Conservation (phyloP, 2,888 invertebrate species). For the Microplitis manilae region DNA sequence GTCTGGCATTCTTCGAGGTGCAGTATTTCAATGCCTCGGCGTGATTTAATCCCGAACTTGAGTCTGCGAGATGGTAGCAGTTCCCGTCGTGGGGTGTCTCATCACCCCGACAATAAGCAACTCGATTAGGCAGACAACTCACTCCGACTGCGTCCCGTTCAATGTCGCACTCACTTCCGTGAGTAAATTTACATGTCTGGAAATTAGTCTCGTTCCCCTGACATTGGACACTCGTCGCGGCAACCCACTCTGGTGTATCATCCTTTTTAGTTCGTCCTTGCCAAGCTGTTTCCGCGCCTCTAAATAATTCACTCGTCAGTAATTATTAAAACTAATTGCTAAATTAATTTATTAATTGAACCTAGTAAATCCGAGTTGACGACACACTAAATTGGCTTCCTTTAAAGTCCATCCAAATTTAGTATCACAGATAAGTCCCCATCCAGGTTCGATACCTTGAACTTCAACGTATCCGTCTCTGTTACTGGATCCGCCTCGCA, state of each 20-base stretch:
- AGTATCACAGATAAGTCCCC: slow-evolving; percentile 74
- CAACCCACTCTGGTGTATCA: slow-evolving; percentile 63
- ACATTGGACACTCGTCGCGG: slow-evolving; percentile 68
- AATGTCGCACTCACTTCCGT: slow-evolving; percentile 63
- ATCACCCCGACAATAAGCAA: slow-evolving; percentile 71
- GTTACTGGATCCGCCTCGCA: slow-evolving; percentile 70
- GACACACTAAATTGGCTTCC: slow-evolving; percentile 74
- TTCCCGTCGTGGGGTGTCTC: slow-evolving; percentile 73
- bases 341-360: slow-evolving; percentile 45
- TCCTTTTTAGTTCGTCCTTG: slow-evolving; percentile 69
- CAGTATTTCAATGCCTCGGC: slow-evolving; percentile 72
- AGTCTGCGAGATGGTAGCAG: slow-evolving; percentile 73
- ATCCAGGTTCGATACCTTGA: slow-evolving; percentile 67
- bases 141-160: slow-evolving; percentile 70
- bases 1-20: slow-evolving; percentile 66
- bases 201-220: slow-evolving; percentile 71
- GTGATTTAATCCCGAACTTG: slow-evolving; percentile 66
- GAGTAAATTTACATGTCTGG: slow-evolving; percentile 66
- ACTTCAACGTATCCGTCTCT: slow-evolving; percentile 73
- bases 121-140: slow-evolving; percentile 68
- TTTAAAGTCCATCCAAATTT: slow-evolving; percentile 71
- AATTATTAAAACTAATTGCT: too few relatives aligned
- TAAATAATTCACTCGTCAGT: slow-evolving; percentile 50
- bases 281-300: slow-evolving; percentile 73
- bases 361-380: slow-evolving; percentile 73